Evolutionary conservation across 2,888 invertebrate genomes (phyloP).

Genomic region (Luperina testacea): DNA sequence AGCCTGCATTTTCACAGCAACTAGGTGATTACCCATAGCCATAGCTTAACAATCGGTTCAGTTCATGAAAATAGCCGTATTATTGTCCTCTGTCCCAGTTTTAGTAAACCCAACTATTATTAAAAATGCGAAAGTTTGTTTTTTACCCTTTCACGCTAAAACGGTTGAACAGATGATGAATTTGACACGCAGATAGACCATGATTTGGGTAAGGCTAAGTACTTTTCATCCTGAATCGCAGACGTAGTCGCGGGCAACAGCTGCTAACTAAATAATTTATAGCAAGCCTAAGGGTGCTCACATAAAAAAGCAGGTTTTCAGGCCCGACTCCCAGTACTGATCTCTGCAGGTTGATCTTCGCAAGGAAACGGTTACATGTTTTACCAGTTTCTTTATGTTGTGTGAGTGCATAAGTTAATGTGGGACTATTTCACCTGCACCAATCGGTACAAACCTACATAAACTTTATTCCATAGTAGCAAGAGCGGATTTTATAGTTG

Average conservation of each 20-base stretch:
- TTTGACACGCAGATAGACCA: background rate
- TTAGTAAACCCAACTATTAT: background rate
- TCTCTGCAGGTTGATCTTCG: too few relatives aligned
- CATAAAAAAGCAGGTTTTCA: too few relatives aligned
- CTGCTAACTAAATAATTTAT: background rate
- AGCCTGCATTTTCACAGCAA: conserved; percentile 30
- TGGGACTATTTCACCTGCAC: too few relatives aligned
- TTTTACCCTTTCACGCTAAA: background rate
- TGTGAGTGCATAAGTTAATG: too few relatives aligned
- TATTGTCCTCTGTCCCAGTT: background rate
- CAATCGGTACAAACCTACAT: too few relatives aligned
- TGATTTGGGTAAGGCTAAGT: background rate
- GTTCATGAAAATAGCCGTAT: background rate
- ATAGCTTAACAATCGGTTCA: background rate
- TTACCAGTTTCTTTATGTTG: too few relatives aligned
- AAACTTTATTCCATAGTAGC: background rate
- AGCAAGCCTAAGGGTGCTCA: background rate
- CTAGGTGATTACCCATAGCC: background rate
- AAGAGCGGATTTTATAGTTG: background rate
- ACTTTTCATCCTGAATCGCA: background rate
- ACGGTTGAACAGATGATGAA: background rate
- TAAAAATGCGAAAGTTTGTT: background rate
- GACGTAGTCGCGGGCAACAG: background rate
- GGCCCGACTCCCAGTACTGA: too few relatives aligned
- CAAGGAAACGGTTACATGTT: too few relatives aligned